phyloP scores from a whole-genome alignment of 1,140 invertebrate genomes.

The Coelopa frigida region DNA sequence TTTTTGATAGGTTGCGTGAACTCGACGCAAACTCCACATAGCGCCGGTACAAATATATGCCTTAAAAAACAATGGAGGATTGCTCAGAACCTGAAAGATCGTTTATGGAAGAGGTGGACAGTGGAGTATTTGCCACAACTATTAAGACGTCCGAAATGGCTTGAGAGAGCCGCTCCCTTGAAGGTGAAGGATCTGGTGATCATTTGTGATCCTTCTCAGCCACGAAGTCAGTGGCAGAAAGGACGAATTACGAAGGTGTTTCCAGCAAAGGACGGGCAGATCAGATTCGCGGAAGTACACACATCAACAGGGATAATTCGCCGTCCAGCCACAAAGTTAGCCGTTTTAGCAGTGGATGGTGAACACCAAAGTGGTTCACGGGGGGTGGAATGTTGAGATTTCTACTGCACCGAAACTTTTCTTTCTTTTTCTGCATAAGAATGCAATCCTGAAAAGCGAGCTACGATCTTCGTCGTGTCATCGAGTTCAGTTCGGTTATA shows the following conservation, averaged over 20 bases:
- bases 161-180: slow-evolving; percentile 11
- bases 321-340: slow-evolving; percentile 13
- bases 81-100: slow-evolving; percentile 21
- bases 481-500: too few species aligned
- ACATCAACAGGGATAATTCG: slow-evolving; percentile 9
- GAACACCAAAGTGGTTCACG: too few species aligned
- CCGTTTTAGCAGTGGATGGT: too few species aligned
- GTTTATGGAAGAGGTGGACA: slow-evolving; percentile 25
- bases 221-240: slow-evolving; percentile 5
- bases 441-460: too few species aligned
- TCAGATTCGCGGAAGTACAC: slow-evolving; percentile 15
- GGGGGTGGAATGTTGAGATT: too few species aligned
- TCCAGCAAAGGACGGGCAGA: slow-evolving; percentile 16
- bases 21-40: slow-evolving; percentile 9
- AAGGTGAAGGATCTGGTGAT: slow-evolving; percentile 25
- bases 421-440: too few species aligned
- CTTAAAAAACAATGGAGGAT: slow-evolving; percentile 17
- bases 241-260: slow-evolving; percentile 6
- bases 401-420: too few species aligned
- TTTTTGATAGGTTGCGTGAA: slow-evolving; percentile 19
- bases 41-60: slow-evolving; percentile 8
- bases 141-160: slow-evolving; percentile 25
- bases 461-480: too few species aligned
- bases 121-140: slow-evolving; percentile 21
- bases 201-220: slow-evolving; percentile 18